Conservation (phyloP, 1,140 invertebrate genomes). For the Drosophila grimshawi region DNA sequence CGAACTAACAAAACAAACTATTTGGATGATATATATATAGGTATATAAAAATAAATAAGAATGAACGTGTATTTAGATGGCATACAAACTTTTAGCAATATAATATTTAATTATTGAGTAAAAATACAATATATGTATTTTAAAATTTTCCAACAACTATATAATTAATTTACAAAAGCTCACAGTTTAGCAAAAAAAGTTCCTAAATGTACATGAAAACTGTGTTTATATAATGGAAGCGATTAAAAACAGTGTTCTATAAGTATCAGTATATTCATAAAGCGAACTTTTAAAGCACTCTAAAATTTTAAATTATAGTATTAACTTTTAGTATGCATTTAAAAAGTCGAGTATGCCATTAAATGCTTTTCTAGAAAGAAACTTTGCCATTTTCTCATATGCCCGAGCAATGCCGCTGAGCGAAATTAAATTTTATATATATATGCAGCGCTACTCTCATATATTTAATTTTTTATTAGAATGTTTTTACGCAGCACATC, state of each 20-base stretch:
- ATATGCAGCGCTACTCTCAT: not conserved
- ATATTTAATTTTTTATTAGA: conserved; percentile 40
- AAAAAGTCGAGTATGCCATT: not conserved
- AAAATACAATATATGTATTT: too few relatives aligned
- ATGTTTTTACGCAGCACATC: conserved; percentile 39
- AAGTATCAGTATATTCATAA: not conserved
- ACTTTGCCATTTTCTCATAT: conserved; percentile 2
- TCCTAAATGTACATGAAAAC: too few relatives aligned
- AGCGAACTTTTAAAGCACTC: not conserved
- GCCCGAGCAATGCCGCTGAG: conserved; percentile 21
- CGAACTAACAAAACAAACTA: not conserved
- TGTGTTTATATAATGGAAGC: too few relatives aligned
- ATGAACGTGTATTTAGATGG: not conserved
- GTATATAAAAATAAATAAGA: not conserved
- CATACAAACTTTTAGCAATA: not conserved
- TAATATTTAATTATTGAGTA: not conserved
- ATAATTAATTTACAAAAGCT: not conserved
- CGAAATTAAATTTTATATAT: conserved; percentile 35
- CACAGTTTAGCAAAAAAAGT: too few relatives aligned
- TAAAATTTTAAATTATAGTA: not conserved
- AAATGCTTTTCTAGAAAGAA: not conserved
- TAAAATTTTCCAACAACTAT: too few relatives aligned
- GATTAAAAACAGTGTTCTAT: not conserved
- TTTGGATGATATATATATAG: conserved; percentile 8
- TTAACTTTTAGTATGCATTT: not conserved